These are phyloP conservation scores for Archips xylosteana DNA, from an alignment of 2,888 invertebrate genomes.

Conservation along the genomic window DNA sequence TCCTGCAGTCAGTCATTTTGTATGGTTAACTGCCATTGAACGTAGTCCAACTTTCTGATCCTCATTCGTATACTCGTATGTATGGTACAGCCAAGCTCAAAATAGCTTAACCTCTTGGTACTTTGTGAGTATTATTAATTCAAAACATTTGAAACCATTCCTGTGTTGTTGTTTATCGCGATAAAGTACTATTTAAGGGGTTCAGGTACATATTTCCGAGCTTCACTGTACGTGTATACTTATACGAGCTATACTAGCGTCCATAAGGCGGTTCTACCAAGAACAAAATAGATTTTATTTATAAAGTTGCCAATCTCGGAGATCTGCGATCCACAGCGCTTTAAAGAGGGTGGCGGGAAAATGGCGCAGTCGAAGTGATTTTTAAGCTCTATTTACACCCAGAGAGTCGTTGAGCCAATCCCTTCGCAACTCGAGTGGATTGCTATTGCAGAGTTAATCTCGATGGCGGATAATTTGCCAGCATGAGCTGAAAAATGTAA, in stretches of 20 bases:
- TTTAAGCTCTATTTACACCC: constrained; percentile 71
- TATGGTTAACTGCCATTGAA: too few species aligned
- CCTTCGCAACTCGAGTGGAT: constrained; percentile 42
- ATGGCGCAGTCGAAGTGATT: constrained; percentile 64
- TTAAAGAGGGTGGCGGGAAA: constrained; percentile 56
- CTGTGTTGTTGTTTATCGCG: too few species aligned
- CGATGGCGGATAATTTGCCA: constrained; percentile 34
- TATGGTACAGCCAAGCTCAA: too few species aligned
- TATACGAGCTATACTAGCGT: not conserved
- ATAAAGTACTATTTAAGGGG: too few species aligned
- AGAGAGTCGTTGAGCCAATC: constrained; percentile 61
- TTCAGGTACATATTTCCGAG: too few species aligned
- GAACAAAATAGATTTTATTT: constrained; percentile 32
- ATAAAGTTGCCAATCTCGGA: constrained; percentile 47
- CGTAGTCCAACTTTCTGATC: too few species aligned
- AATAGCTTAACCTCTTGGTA: too few species aligned
- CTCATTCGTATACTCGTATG: too few species aligned
- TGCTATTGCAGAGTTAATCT: constrained; percentile 40
- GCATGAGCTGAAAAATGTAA: constrained; percentile 25
- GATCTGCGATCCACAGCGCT: constrained; percentile 53
- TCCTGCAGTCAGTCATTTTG: too few species aligned
- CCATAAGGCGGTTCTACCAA: constrained; percentile 2
- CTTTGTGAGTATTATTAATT: too few species aligned
- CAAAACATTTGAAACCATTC: too few species aligned
- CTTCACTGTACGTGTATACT: not conserved